Evolutionary conservation across 2,797 vertebrate species (phyloP).

Genomic region (Leucoraja ocellata): DNA sequence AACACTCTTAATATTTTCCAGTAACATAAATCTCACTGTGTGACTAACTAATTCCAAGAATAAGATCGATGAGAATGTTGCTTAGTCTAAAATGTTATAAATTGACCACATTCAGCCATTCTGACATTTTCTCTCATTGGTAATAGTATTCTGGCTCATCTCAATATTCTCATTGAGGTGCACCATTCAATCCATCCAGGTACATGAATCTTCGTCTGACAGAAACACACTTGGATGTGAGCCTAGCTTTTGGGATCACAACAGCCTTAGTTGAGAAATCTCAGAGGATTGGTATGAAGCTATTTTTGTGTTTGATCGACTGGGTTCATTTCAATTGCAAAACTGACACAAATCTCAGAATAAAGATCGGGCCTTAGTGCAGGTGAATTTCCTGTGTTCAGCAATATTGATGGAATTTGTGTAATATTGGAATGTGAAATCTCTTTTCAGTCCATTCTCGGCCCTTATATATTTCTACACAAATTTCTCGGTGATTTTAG

Average conservation of each 20-base stretch:
- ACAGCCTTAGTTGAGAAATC: not conserved
- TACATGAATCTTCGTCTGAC: not conserved
- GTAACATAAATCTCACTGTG: not conserved
- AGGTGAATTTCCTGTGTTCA: not conserved
- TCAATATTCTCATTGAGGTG: not conserved
- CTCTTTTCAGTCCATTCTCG: not conserved
- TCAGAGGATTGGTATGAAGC: not conserved
- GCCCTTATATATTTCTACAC: not conserved
- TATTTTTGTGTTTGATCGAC: not conserved
- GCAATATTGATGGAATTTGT: not conserved
- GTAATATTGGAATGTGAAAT: not conserved
- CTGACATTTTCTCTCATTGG: not conserved
- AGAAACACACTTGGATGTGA: not conserved
- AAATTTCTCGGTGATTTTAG: not conserved
- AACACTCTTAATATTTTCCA: constrained; percentile 6
- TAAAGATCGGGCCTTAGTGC: not conserved
- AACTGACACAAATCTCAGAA: not conserved
- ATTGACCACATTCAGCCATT: not conserved
- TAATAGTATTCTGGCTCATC: not conserved
- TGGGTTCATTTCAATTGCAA: not conserved
- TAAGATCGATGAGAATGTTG: not conserved
- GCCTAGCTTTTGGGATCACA: not conserved
- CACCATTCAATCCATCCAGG: not conserved
- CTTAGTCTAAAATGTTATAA: not conserved
- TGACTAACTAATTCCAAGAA: not conserved